Conservation (phyloP, 2,888 invertebrate genomes). For the Euzetes globulus region DNA sequence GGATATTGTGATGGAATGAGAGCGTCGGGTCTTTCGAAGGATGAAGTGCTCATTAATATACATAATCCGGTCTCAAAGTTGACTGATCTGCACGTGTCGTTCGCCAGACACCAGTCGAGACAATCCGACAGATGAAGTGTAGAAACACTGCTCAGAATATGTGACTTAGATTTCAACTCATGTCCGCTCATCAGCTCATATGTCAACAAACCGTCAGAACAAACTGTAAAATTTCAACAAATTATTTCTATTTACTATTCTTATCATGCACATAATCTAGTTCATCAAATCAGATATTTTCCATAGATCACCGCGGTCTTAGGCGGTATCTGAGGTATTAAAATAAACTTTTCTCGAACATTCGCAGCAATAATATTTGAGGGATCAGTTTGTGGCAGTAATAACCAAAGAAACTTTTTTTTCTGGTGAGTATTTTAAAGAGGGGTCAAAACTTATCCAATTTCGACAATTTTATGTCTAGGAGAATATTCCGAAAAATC, state of each 20-base stretch:
- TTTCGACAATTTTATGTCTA: too few relatives aligned
- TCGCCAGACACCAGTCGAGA: constrained; percentile 80
- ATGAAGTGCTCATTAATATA: constrained; percentile 79
- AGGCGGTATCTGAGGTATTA: too few relatives aligned
- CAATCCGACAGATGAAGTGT: constrained; percentile 89
- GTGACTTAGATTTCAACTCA: constrained; percentile 82
- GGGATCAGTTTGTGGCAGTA: too few relatives aligned
- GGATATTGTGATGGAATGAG: constrained; percentile 87
- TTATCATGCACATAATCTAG: too few relatives aligned
- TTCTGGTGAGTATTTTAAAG: too few relatives aligned
- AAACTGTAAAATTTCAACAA: not conserved
- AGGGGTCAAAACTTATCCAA: too few relatives aligned
- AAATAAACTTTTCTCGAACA: too few relatives aligned
- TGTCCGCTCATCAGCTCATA: constrained; percentile 88
- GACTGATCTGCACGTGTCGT: constrained; percentile 80
- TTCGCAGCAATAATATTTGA: too few relatives aligned
- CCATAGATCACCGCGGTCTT: too few relatives aligned
- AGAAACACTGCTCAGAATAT: constrained; percentile 78
- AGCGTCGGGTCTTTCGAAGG: constrained; percentile 67
- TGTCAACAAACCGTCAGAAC: constrained; percentile 39
- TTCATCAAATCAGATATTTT: too few relatives aligned
- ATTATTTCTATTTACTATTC: not conserved
- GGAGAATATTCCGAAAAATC: too few relatives aligned
- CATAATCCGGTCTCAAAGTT: constrained; percentile 92
- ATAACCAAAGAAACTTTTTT: too few relatives aligned